Evolutionary conservation across 2,797 vertebrate genomes (phyloP).

Genomic region (Masticophis lateralis): DNA sequence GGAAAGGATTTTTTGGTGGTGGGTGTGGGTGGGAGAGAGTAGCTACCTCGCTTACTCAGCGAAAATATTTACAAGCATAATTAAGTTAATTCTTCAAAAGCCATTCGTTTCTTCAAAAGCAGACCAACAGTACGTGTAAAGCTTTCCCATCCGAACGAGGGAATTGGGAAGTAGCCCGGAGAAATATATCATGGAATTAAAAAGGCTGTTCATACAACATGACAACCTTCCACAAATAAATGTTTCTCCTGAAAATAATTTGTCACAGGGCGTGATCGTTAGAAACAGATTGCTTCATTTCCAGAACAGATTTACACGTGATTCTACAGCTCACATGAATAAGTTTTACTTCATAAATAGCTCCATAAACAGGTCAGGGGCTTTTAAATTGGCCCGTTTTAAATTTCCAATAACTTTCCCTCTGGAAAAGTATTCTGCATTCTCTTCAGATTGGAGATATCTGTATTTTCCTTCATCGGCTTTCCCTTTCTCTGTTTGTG

Average conservation of each 20-base stretch:
- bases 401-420: neutral
- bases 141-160: neutral
- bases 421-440: neutral
- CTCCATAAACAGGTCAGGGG: neutral
- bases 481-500: neutral
- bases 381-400: neutral
- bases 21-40: accelerated
- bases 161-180: neutral
- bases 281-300: neutral
- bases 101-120: neutral
- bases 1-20: neutral
- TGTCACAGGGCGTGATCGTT: neutral
- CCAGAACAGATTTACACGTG: neutral
- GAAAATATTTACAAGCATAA: neutral
- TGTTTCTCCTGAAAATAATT: neutral
- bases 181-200: neutral
- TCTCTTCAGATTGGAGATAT: neutral
- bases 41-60: neutral
- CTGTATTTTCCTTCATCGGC: neutral
- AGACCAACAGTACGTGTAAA: neutral
- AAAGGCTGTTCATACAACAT: neutral
- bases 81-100: neutral
- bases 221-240: slow-evolving; percentile 46
- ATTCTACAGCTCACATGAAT: neutral
- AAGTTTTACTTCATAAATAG: neutral